A percentile compares a stretch with the other conserved stretches of the same genome.
phyloP scores from a whole-genome alignment of 1,140 invertebrate species.

The Potamilus streckersoni region DNA sequence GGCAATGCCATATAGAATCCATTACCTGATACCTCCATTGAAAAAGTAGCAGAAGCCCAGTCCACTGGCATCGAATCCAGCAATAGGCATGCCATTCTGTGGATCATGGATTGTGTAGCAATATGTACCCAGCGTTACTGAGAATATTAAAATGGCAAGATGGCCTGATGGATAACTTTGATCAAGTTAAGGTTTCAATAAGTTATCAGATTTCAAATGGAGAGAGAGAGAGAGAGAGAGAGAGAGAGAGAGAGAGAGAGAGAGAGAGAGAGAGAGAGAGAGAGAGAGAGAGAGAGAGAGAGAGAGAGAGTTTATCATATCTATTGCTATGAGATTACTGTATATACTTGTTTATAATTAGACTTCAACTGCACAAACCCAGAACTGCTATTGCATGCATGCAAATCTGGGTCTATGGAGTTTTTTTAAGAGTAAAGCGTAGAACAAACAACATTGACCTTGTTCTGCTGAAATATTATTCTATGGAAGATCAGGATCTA shows the following conservation, averaged over 20 bases:
- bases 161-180: conserved; percentile 62
- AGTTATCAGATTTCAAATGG: not conserved
- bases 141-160: conserved; percentile 56
- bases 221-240: not conserved
- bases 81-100: conserved; percentile 32
- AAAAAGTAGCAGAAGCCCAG: conserved; percentile 55
- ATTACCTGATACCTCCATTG: conserved; percentile 59
- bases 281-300: not conserved
- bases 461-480: no score
- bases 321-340: no score
- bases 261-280: no score
- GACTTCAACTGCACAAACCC: no score
- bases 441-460: no score
- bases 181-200: conserved; percentile 30
- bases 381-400: no score
- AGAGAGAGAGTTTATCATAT: no score
- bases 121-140: conserved; percentile 53
- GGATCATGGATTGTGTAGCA: conserved; percentile 58
- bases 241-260: not conserved
- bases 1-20: conserved; percentile 19
- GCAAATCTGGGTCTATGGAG: no score
- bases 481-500: no score
- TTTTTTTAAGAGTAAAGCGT: no score
- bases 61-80: conserved; percentile 63
- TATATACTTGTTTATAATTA: no score